These are phyloP conservation scores for Allophyes oxyacanthae DNA, from an alignment of 2,888 invertebrate species.

Conservation along the genomic window DNA sequence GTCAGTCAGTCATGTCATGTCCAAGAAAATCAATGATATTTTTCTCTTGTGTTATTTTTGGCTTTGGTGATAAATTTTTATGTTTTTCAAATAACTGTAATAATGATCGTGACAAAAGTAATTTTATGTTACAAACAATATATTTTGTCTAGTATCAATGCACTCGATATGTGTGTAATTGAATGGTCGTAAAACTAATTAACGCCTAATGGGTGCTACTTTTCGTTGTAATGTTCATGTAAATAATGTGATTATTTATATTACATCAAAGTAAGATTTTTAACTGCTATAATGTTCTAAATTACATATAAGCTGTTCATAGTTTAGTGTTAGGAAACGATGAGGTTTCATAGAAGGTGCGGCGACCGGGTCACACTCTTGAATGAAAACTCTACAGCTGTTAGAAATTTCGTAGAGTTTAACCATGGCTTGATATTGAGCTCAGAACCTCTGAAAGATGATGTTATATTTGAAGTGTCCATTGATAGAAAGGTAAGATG, in stretches of 20 bases:
- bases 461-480: constrained; percentile 95
- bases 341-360: constrained; percentile 94
- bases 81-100: constrained; percentile 33
- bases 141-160: constrained; percentile 22
- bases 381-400: constrained; percentile 95
- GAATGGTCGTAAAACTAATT: constrained; percentile 43
- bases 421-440: constrained; percentile 97
- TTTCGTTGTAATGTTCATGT: constrained; percentile 45
- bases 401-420: constrained; percentile 94
- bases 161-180: constrained; percentile 26
- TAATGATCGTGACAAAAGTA: constrained; percentile 36
- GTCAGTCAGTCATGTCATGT: constrained; percentile 36
- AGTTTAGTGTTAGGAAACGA: constrained; percentile 61
- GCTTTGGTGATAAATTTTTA: constrained; percentile 29
- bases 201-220: constrained; percentile 47
- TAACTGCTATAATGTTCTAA: constrained; percentile 48
- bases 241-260: constrained; percentile 49
- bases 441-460: constrained; percentile 93
- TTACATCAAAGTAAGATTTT: constrained; percentile 39
- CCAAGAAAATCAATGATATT: constrained; percentile 50
- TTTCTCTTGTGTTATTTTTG: constrained; percentile 44
- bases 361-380: constrained; percentile 95
- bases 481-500: constrained; percentile 95
- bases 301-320: constrained; percentile 36
- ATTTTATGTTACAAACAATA: constrained; percentile 30